phyloP scores from a whole-genome alignment of 2,797 vertebrate genomes.

The Thalassophryne amazonica region DNA sequence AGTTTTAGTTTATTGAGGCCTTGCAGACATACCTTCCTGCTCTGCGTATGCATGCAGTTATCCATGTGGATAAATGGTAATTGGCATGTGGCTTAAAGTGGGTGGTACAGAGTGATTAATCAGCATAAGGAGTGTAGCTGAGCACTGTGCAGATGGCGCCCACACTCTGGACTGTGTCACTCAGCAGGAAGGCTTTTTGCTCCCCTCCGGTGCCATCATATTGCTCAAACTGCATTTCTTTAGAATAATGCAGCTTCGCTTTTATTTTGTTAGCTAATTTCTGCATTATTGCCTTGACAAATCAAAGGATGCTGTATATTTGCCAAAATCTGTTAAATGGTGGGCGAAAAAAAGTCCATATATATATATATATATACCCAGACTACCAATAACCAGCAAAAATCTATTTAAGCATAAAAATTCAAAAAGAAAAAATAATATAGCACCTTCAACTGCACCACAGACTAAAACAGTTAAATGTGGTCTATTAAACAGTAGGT shows the following conservation, averaged over 20 bases:
- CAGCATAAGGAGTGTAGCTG: conserved; percentile 72
- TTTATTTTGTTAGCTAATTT: conserved; percentile 27
- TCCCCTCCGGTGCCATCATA: conserved; percentile 36
- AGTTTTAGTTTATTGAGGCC: conserved; percentile 30
- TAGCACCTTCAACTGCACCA: too few relatives aligned
- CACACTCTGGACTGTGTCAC: conserved; percentile 67
- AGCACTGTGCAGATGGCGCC: conserved; percentile 70
- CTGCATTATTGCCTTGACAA: conserved; percentile 18
- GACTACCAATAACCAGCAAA: too few relatives aligned
- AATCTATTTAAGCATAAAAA: too few relatives aligned
- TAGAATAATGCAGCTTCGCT: conserved; percentile 19
- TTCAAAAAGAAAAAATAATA: too few relatives aligned
- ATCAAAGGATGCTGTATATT: too few relatives aligned
- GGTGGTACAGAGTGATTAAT: conserved; percentile 75
- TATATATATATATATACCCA: too few relatives aligned
- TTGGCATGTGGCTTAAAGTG: conserved; percentile 70
- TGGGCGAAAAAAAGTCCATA: too few relatives aligned
- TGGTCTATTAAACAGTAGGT: too few relatives aligned
- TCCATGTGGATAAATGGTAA: conserved; percentile 69
- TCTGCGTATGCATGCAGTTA: conserved; percentile 52
- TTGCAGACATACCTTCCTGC: conserved; percentile 10
- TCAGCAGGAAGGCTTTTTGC: conserved; percentile 61
- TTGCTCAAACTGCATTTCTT: conserved; percentile 34
- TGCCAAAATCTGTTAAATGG: too few relatives aligned
- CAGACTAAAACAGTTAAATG: too few relatives aligned